Evolutionary conservation across 2,113 vertebrate genomes (phyloP), one percentile per base, ranked within the genome.

Genomic region (Prolemur simus): DNA sequence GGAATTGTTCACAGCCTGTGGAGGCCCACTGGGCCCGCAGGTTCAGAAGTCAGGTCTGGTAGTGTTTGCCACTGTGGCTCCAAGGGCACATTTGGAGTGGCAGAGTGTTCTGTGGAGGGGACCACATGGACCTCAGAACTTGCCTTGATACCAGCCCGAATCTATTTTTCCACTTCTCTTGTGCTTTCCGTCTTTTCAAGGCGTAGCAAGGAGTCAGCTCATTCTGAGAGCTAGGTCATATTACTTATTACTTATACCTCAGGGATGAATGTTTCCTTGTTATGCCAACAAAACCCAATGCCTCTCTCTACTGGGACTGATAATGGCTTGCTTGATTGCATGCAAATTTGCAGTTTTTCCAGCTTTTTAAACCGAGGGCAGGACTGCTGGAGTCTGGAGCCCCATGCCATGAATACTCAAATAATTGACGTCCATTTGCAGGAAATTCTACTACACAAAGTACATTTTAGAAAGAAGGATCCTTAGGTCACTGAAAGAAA

Each of bases 181-280:
- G 32, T 3, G 5, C 74, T 89, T 60, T 39, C 49, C 5, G 18
- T 42, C 54, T 68, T 78, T 87, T 29, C 8, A 54, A 58, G 63
- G 54, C 12, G 11, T 17, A 92, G 77, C 66, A 52, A 74, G 76
- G 29, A 81, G 37, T 73, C 49, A 69, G n/a, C 39, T 96, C 39
- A 20, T 86, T 42, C 64, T 54, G 49, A 81, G 56, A 84, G 49
- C 45, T 77, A 77, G 82, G 42, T 78, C 94, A 5, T 74, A 37
- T 91, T 96, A 87, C 76, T 89, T 77, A 32, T 5, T 96, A 87
- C 64, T 89, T 77, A 39, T 4, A 42, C 92, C 66, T 47, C 6
- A 37, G 82, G 96, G 83, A 76, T 47, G 78, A 47, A 78, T 42
- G 68, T 68, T 84, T 86, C 83, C 83, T 93, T 94, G 89, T 91